A percentile compares a stretch with the other conserved stretches of the same genome.
Evolutionary conservation across 2,113 vertebrate genomes (phyloP).

Genomic region (Amazona guildingii): DNA sequence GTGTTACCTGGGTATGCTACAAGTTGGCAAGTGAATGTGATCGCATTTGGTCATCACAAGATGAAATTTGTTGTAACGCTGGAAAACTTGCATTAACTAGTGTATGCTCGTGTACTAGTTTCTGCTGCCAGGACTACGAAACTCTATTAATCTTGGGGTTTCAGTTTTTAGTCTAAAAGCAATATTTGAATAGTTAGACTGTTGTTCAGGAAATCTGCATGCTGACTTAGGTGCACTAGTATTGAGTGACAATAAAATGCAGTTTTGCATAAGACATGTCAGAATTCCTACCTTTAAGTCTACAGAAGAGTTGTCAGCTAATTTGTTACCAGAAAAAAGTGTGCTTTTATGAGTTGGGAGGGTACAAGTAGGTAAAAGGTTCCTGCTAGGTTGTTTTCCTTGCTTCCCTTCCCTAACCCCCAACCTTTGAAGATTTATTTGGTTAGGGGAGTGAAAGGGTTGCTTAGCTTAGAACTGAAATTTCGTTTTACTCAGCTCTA

Average conservation of each 20-base stretch:
- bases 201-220: background rate
- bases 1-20: background rate
- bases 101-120: background rate
- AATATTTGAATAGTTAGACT: background rate
- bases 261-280: background rate
- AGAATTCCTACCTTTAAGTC: background rate
- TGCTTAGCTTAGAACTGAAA: background rate
- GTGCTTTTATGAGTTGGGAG: background rate
- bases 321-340: background rate
- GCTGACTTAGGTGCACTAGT: background rate
- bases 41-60: background rate
- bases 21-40: background rate
- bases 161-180: background rate
- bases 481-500: background rate
- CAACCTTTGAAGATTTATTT: background rate
- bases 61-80: background rate
- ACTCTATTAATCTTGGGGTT: background rate
- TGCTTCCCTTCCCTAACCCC: background rate
- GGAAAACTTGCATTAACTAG: background rate
- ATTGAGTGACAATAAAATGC: background rate
- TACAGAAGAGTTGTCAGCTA: background rate
- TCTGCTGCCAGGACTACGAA: background rate
- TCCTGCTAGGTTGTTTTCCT: background rate
- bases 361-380: background rate
- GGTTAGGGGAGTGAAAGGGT: background rate